A percentile compares a stretch with the other conserved stretches of the same genome.
phyloP scores from a whole-genome alignment of 2,888 invertebrate species.

The Eugnorisma glareosa region DNA sequence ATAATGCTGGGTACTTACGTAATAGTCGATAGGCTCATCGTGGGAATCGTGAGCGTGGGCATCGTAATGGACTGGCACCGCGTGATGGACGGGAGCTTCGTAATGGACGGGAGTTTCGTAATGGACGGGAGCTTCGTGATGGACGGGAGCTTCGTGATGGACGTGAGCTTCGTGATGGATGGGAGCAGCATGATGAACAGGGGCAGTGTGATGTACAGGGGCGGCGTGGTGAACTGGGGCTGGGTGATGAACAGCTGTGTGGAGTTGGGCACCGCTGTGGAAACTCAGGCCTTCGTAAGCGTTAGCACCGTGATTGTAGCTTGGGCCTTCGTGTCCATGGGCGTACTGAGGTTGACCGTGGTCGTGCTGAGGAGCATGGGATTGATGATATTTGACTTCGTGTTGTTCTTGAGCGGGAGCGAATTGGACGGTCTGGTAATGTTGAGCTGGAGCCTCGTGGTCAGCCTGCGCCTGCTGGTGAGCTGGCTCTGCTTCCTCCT shows the following conservation, averaged over 20 bases:
- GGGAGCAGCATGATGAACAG: constrained; percentile 34
- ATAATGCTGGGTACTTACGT: constrained; percentile 82
- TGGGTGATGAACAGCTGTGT: constrained; percentile 30
- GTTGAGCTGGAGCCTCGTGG: constrained; percentile 60
- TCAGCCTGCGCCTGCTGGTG: constrained; percentile 55
- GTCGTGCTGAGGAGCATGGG: constrained; percentile 36
- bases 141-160: constrained; percentile 19
- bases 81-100: constrained; percentile 29
- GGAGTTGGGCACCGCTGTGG: constrained; percentile 53
- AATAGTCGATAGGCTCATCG: constrained; percentile 87
- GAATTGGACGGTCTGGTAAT: constrained; percentile 65
- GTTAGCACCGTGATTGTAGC: constrained; percentile 53
- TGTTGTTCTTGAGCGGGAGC: constrained; percentile 70
- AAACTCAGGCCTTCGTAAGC: constrained; percentile 44
- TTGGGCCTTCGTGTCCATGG: constrained; percentile 58
- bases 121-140: constrained; percentile 28
- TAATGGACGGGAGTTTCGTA: constrained; percentile 22
- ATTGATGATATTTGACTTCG: constrained; percentile 60
- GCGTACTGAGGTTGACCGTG: constrained; percentile 56
- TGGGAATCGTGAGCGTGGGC: constrained; percentile 67
- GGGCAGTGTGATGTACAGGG: constrained; percentile 23
- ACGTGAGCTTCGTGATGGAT: constrained; percentile 19
- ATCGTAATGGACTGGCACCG: constrained; percentile 37
- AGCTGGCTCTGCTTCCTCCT: constrained; percentile 68
- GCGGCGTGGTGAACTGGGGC: constrained; percentile 24